Conservation (phyloP, 1,140 invertebrate species). For the Pseudomyrmex pallidus region DNA sequence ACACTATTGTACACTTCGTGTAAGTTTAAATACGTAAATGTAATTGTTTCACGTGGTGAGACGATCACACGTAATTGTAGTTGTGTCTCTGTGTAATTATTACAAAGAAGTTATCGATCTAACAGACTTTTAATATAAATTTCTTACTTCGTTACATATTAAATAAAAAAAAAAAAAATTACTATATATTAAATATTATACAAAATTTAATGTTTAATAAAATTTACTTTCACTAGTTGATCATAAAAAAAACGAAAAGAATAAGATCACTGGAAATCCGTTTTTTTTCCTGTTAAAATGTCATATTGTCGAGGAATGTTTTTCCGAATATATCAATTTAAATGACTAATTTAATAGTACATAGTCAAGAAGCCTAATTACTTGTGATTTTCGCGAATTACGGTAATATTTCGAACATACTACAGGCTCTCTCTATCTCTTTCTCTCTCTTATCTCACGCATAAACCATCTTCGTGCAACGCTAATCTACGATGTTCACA, state of each 20-base stretch:
- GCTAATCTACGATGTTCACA: neutral
- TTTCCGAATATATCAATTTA: neutral
- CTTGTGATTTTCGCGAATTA: no score
- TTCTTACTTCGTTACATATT: no score
- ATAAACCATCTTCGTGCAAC: neutral
- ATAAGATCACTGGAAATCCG: neutral
- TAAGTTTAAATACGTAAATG: neutral
- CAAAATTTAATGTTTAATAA: conserved; percentile 1
- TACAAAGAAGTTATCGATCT: no score
- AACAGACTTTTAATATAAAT: neutral
- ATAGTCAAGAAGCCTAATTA: no score
- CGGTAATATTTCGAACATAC: no score
- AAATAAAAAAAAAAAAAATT: no score
- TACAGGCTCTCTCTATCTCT: no score
- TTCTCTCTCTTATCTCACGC: neutral
- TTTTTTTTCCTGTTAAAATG: neutral
- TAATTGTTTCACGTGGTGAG: neutral
- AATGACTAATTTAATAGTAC: no score
- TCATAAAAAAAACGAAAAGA: no score
- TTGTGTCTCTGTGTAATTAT: no score
- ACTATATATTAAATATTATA: neutral
- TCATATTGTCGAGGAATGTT: neutral
- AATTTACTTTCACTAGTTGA: neutral
- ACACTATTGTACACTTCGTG: neutral
- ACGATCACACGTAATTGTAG: no score